Evolutionary conservation across 2,888 invertebrate species (phyloP).

Genomic region (Ligdia adustata): DNA sequence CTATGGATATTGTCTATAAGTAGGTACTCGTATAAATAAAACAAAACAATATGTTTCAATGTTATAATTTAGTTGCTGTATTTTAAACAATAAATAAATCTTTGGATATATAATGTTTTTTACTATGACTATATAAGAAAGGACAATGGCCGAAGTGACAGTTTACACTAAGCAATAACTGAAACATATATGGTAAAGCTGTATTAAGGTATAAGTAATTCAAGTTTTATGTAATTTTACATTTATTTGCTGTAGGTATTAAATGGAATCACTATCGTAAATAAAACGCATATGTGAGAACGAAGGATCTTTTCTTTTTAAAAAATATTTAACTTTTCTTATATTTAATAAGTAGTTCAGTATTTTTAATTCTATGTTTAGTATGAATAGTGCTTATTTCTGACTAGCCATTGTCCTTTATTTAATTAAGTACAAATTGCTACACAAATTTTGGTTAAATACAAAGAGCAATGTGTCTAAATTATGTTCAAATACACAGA

Average conservation of each 20-base stretch:
- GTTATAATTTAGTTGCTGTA: conserved; percentile 73
- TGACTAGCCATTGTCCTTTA: conserved; percentile 43
- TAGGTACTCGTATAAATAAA: conserved; percentile 50
- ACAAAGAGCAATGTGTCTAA: conserved; percentile 50
- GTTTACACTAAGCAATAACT: too few species aligned
- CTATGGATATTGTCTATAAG: conserved; percentile 32
- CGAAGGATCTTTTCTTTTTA: too few species aligned
- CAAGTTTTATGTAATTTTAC: too few species aligned
- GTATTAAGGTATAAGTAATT: too few species aligned
- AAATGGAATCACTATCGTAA: too few species aligned
- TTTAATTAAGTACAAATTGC: conserved; percentile 47
- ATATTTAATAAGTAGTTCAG: too few species aligned
- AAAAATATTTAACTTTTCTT: too few species aligned
- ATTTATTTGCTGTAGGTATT: too few species aligned
- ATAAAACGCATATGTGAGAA: too few species aligned
- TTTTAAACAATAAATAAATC: conserved; percentile 74
- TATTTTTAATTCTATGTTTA: background rate
- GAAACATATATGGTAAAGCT: too few species aligned
- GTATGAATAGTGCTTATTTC: too few species aligned
- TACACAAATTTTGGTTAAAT: conserved; percentile 47
- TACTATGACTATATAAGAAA: conserved; percentile 44
- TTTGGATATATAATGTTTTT: conserved; percentile 72
- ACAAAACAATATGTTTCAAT: conserved; percentile 51
- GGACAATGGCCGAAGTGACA: conserved; percentile 24
- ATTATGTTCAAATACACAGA: conserved; percentile 62